Evolutionary conservation across 2,797 vertebrate genomes (phyloP), one percentile per base, ranked within the genome.

Genomic region (Anguilla megastoma): DNA sequence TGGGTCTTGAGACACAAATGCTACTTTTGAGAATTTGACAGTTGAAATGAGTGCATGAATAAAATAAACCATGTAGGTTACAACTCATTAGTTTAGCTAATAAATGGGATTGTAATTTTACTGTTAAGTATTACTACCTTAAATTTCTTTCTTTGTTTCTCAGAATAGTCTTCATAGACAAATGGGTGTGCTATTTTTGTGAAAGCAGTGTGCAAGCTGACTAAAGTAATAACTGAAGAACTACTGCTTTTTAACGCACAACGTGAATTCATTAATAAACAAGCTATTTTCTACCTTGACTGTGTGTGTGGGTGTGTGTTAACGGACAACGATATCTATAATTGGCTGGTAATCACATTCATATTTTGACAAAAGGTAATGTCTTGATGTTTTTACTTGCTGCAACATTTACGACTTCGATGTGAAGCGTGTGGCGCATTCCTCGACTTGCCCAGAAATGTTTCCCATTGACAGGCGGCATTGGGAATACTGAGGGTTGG

Each of bases 201-300:
- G 41, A 82, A 82, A 50, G 79, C 79, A 50, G 10, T 48, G 12
- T 24, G 16, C 21, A 82, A 50, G 21, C 50, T 76, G 27, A 74
- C 30, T 74, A 63, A 63, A n/a, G 60, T 63, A 0, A 66, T 10
- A 36, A 74, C 69, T 74, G 69, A 74, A 33, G 14, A 24, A 7
- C 50, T 82, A 82, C 6, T 82, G 79, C 36, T 24, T 82, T 48
- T 7, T 82, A 82, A 82, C 79, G 45, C 79, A 82, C 79, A 82
- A 50, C 21, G 21, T 82, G 79, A 50, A 82, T 82, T 82, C 79
- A 82, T n/a, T 45, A 82, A 82, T 82, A 82, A 82, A 82, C 79
- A 82, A 82, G 79, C 45, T 10, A 82, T 48, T 82, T 82, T 82
- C 41, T 82, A 50, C 79, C 45, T 82, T 82, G 74, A 16, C 18